A percentile compares a stretch with the other conserved stretches of the same genome.
phyloP scores from a whole-genome alignment of 1,140 invertebrate genomes.

The Meloidogyne chitwoodi region DNA sequence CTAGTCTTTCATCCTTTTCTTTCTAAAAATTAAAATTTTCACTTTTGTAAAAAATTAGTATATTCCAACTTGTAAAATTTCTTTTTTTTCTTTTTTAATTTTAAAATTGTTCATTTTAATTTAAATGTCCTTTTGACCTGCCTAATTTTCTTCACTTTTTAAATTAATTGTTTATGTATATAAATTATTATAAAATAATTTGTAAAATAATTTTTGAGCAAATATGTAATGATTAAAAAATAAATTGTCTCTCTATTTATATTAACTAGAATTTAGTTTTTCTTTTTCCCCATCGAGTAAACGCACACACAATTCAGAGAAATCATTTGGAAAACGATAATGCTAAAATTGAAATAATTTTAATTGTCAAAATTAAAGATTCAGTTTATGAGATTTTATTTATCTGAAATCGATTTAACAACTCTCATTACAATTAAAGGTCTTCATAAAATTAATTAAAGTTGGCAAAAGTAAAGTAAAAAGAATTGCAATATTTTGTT shows the following conservation, averaged over 20 bases:
- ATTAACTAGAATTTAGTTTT: not conserved
- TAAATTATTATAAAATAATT: not conserved
- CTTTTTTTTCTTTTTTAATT: not conserved
- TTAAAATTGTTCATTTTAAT: not conserved
- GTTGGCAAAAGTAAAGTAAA: no score
- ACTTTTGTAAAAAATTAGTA: no score
- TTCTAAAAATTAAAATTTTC: no score
- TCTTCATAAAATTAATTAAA: no score
- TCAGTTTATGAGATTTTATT: no score
- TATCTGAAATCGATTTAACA: no score
- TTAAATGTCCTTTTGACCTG: not conserved
- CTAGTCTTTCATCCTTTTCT: no score
- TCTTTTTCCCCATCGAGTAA: not conserved
- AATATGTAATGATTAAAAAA: not conserved
- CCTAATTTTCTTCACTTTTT: not conserved
- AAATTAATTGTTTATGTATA: not conserved
- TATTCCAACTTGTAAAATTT: no score
- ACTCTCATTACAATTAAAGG: no score
- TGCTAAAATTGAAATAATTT: not conserved
- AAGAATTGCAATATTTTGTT: no score
- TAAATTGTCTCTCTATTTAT: no score
- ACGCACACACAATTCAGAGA: conserved; percentile 1
- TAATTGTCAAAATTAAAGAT: not conserved
- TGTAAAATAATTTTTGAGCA: not conserved
- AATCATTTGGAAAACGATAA: conserved; percentile 16